Evolutionary conservation across 1,140 invertebrate species (phyloP).

Genomic region (Ephestia elutella): DNA sequence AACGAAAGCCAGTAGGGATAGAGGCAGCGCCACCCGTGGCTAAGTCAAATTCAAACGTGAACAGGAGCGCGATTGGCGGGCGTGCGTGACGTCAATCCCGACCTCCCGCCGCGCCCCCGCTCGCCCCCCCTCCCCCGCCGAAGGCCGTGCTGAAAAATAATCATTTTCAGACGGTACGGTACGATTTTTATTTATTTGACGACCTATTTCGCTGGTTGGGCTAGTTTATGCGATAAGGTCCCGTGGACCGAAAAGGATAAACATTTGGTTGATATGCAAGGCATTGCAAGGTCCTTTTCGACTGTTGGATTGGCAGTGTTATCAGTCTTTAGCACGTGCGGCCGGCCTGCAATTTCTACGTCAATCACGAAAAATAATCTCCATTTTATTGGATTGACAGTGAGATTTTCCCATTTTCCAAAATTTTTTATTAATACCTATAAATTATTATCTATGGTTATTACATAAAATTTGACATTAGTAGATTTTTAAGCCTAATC

Average conservation of each 20-base stretch:
- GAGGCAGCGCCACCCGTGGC: constrained; percentile 8
- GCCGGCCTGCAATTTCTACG: too few species aligned
- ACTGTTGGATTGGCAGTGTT: neutral
- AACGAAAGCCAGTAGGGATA: constrained; percentile 11
- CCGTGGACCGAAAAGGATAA: neutral
- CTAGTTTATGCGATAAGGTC: constrained; percentile 2
- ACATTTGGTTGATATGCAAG: neutral
- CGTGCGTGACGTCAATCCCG: constrained; percentile 22
- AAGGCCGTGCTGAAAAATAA: constrained; percentile 66
- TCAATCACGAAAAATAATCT: too few species aligned
- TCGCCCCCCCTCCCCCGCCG: constrained; percentile 32
- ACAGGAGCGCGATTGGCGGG: constrained; percentile 7
- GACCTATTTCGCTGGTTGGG: constrained; percentile 6
- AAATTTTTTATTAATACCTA: too few species aligned
- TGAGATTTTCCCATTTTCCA: too few species aligned
- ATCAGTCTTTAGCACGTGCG: neutral
- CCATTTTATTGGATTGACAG: too few species aligned
- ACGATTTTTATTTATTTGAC: constrained; percentile 34
- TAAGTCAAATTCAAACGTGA: constrained; percentile 12
- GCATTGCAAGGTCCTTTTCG: neutral
- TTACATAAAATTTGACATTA: too few species aligned
- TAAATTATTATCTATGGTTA: too few species aligned
- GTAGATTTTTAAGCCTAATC: too few species aligned
- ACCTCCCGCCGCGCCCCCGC: constrained; percentile 47
- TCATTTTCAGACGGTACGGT: constrained; percentile 53